Evolutionary conservation across 2,113 vertebrate species (phyloP).

Genomic region (Ailuropoda melanoleuca): DNA sequence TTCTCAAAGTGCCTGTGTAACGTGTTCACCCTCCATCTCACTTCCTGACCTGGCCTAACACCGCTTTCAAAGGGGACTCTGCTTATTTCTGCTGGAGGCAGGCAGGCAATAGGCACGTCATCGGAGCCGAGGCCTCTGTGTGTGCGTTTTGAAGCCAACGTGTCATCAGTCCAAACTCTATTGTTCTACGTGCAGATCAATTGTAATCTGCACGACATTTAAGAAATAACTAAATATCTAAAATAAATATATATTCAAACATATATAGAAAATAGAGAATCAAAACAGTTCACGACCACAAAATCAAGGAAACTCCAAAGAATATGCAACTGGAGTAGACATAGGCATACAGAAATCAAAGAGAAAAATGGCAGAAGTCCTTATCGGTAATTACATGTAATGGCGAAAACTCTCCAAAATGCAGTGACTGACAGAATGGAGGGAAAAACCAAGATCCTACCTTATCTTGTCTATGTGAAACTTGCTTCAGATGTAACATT

Average conservation of each 20-base stretch:
- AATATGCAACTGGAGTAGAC: not conserved
- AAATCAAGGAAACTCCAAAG: not conserved
- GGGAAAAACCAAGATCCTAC: not conserved
- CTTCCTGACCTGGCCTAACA: not conserved
- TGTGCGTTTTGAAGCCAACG: not conserved
- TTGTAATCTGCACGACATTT: not conserved
- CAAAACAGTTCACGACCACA: not conserved
- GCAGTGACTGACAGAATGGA: not conserved
- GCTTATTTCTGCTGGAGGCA: not conserved
- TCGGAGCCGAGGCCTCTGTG: not conserved
- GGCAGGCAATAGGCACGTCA: not conserved
- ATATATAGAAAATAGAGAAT: not conserved
- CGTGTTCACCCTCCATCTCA: fast-evolving
- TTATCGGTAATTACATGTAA: not conserved
- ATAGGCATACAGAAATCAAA: not conserved
- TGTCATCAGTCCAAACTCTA: not conserved
- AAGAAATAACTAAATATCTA: not conserved
- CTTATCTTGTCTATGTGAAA: not conserved
- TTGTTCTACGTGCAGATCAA: not conserved
- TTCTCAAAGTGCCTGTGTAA: not conserved
- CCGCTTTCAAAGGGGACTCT: no score
- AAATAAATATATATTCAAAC: not conserved
- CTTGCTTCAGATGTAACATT: not conserved
- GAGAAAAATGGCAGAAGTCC: not conserved
- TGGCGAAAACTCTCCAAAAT: not conserved